Percentiles rank a stretch among this genome's conserved stretches.
Evolutionary conservation across 2,888 invertebrate genomes (phyloP).

Genomic region (Tetheella fluctuosa): DNA sequence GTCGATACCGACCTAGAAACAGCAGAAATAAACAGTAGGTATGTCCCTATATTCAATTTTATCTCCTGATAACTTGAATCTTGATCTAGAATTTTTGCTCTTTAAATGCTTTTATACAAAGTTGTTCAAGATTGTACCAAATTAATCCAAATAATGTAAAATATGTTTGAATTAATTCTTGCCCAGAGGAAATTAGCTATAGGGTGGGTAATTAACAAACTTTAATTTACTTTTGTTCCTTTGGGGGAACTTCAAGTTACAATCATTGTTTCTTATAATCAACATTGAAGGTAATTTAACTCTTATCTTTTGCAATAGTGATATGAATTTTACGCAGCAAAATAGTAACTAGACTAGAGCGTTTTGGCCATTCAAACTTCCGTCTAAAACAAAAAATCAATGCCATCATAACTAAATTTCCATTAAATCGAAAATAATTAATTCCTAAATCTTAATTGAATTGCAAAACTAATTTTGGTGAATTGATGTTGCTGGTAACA

Average conservation of each 20-base stretch:
- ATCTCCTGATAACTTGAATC: neutral
- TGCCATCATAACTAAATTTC: too few species aligned
- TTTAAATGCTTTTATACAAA: neutral
- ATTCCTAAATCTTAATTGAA: too few species aligned
- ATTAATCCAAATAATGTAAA: neutral
- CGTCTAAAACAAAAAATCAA: too few species aligned
- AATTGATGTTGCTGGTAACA: neutral
- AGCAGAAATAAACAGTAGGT: neutral
- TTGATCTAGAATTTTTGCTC: neutral
- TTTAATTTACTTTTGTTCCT: neutral
- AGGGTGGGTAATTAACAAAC: neutral
- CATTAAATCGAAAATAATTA: too few species aligned
- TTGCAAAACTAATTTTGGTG: neutral
- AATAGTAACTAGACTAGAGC: too few species aligned
- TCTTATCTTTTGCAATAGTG: too few species aligned
- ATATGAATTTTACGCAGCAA: too few species aligned
- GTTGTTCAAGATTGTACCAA: neutral
- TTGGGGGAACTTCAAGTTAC: neutral
- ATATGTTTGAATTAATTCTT: neutral
- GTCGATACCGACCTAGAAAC: constrained; percentile 7
- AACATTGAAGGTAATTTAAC: too few species aligned
- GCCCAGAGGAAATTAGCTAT: neutral
- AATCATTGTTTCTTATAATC: neutral
- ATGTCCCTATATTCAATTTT: neutral
- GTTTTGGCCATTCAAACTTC: too few species aligned